These are phyloP conservation scores for Hydrocynus forskahlii DNA, from an alignment of 2,797 vertebrate genomes.

Conservation along the genomic window DNA sequence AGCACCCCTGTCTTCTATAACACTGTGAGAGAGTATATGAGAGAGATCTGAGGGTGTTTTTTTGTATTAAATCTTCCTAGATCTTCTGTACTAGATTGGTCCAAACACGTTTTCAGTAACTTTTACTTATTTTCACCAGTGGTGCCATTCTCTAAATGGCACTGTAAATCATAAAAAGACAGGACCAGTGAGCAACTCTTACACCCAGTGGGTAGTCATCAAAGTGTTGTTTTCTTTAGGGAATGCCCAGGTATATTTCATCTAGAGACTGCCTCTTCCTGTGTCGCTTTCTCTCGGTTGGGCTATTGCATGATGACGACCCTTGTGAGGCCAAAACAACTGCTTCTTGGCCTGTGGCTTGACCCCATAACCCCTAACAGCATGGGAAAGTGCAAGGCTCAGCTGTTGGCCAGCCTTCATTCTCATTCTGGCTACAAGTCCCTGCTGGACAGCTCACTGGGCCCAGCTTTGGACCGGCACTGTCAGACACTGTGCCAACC, in stretches of 20 bases:
- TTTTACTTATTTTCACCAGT: background rate
- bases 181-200: constrained; percentile 18
- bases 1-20: no score
- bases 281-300: constrained; percentile 40
- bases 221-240: constrained; percentile 38
- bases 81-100: background rate
- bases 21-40: background rate
- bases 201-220: constrained; percentile 42
- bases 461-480: constrained; percentile 12
- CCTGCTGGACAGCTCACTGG: constrained; percentile 20
- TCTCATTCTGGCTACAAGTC: constrained; percentile 35
- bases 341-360: constrained; percentile 69
- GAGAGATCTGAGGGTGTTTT: background rate
- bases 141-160: background rate
- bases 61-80: background rate
- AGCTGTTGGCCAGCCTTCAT: constrained; percentile 71
- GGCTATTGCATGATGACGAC: constrained; percentile 68
- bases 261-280: constrained; percentile 50
- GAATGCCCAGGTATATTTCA: constrained; percentile 42
- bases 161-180: background rate
- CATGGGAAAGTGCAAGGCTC: constrained; percentile 80
- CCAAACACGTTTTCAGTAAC: background rate
- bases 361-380: constrained; percentile 73
- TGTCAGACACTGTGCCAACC: constrained; percentile 20
- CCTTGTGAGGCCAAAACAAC: constrained; percentile 74